Evolutionary conservation across 2,113 vertebrate genomes (phyloP).

Genomic region (Phrynocephalus versicolor): DNA sequence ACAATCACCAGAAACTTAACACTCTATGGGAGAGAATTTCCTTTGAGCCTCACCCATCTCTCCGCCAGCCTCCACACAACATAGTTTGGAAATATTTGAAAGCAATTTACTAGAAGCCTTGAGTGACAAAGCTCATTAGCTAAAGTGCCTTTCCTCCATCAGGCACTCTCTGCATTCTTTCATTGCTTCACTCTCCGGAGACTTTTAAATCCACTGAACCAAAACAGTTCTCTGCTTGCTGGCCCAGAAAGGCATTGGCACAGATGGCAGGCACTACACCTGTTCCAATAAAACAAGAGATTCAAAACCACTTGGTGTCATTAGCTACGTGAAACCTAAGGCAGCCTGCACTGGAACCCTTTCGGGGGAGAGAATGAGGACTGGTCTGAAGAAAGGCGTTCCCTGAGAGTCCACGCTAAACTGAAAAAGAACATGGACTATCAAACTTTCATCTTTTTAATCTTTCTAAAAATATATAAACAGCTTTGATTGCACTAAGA

Average conservation of each 20-base stretch:
- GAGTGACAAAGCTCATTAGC: conserved; percentile 68
- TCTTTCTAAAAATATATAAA: conserved; percentile 6
- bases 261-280: conserved; percentile 68
- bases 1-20: conserved; percentile 56
- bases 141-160: conserved; percentile 63
- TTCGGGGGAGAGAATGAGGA: conserved; percentile 54
- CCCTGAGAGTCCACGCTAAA: background rate
- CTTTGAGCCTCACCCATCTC: background rate
- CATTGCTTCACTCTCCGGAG: conserved; percentile 70
- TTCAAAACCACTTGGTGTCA: conserved; percentile 56
- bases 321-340: conserved; percentile 53
- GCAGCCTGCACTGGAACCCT: conserved; percentile 55
- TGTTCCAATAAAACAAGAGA: conserved; percentile 72
- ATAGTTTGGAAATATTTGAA: conserved; percentile 57
- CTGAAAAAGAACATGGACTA: conserved; percentile 12
- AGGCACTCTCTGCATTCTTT: conserved; percentile 58
- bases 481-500: background rate
- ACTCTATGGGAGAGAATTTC: conserved; percentile 19
- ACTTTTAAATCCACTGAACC: conserved; percentile 62
- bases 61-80: background rate
- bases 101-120: conserved; percentile 58
- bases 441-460: no score
- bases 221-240: conserved; percentile 64
- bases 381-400: conserved; percentile 15
- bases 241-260: conserved; percentile 37